Evolutionary conservation across 2,888 invertebrate species (phyloP), one percentile per base, ranked within the genome.

Genomic region (Ichneumon xanthorius): DNA sequence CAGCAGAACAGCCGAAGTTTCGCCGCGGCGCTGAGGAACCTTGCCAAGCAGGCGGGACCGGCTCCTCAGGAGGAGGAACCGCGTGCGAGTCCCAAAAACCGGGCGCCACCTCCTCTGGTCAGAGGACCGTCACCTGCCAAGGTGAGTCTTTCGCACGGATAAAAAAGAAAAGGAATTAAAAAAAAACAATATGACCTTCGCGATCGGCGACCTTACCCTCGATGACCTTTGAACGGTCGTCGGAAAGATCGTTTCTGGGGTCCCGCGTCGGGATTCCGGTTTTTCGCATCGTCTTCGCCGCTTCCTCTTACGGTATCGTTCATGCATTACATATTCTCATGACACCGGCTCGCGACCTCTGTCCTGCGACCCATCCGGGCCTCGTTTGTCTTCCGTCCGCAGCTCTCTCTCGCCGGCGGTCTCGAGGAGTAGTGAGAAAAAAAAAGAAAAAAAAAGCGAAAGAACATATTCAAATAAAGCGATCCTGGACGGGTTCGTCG

Each of bases 21-120:
- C 95, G 98, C 98, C 76, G 98, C 98, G 68, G 98, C 98, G 33
- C 95, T 99, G 76, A 96, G 98, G 83, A 98, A 97, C 93, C 95
- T 98, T 89, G 98, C 98, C 87, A 98, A 98, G 94, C 98, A 98
- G 94, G 98, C 98, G 30, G 97, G 97, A 84, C 97, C 97, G 89
- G 96, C 96, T 90, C 95, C 95, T 92, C 96, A 96, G 91, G 96
- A 96, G 92, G 95, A 95, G 88, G 92, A 93, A 86, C 92, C 93
- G 87, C 94, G 94, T 81, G 92, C 94, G 91, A 94, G 94, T 94
- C 92, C 92, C 45, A 93, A 92, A 90, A 93, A 93, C 90, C 92
- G 92, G 86, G 95, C 95, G 94, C 95, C 92, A 88, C 93, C 95
- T 94, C 95, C 95, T 91, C 90, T 93, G 83, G 93, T 93, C 45